These are phyloP conservation scores for Ctenoplectra terminalis DNA, from an alignment of 1,140 invertebrate genomes.

Conservation along the genomic window DNA sequence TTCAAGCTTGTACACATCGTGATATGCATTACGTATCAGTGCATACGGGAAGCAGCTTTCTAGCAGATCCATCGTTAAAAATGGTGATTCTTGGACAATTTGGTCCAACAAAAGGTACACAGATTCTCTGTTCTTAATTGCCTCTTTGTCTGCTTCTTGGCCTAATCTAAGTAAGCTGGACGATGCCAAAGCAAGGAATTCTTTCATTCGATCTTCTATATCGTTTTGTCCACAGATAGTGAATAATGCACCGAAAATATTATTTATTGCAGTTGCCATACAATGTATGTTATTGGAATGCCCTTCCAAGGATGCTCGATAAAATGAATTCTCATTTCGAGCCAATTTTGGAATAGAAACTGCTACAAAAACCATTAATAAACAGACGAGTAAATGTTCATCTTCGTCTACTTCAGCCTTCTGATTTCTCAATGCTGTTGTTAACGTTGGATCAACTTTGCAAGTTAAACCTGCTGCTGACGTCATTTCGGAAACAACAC, in stretches of 20 bases:
- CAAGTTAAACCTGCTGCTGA: conserved; percentile 96
- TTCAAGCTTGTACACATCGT: conserved; percentile 96
- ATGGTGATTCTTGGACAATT: conserved; percentile 98
- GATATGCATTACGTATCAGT: conserved; percentile 97
- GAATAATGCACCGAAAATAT: conserved; percentile 98
- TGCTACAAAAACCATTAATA: conserved; percentile 99
- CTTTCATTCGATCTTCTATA: conserved; percentile 98
- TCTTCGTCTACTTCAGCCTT: conserved; percentile 95
- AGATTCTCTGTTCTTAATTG: conserved; percentile 96
- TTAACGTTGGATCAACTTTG: conserved; percentile 97
- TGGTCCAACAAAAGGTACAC: conserved; percentile 97
- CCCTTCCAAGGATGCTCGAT: conserved; percentile 95
- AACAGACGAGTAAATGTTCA: conserved; percentile 96
- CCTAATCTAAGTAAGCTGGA: conserved; percentile 96
- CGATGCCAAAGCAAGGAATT: conserved; percentile 98
- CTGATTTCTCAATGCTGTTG: conserved; percentile 92
- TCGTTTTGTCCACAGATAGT: conserved; percentile 97
- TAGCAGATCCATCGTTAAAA: conserved; percentile 98
- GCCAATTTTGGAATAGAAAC: conserved; percentile 99
- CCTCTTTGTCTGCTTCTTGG: conserved; percentile 97
- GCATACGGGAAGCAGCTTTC: conserved; percentile 99
- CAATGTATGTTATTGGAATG: conserved; percentile 99
- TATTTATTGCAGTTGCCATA: conserved; percentile 97
- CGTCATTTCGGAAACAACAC: conserved; percentile 98
- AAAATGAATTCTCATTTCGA: conserved; percentile 93